Conservation (phyloP, 2,888 invertebrate species). For the Hydrotaea cyrtoneurina region DNA sequence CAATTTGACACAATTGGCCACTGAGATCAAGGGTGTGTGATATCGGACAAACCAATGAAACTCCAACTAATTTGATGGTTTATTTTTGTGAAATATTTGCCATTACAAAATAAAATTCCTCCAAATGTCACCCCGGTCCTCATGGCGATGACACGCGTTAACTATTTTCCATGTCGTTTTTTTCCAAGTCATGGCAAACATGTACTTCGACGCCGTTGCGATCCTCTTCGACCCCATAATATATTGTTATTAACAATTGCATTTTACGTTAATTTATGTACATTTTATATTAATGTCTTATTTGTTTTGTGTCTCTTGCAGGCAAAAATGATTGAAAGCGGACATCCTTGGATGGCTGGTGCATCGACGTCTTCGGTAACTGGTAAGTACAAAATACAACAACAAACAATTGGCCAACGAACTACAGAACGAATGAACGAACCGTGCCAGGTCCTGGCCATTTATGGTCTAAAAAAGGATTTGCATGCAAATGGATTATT, state of each 20-base stretch:
- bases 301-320: conserved; percentile 67
- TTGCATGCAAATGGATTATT: conserved; percentile 43
- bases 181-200: too few species aligned
- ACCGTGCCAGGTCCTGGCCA: background rate
- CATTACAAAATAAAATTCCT: too few species aligned
- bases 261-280: conserved; percentile 22
- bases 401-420: background rate
- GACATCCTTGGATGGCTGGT: conserved; percentile 79
- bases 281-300: conserved; percentile 16
- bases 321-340: conserved; percentile 80
- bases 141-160: too few species aligned
- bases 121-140: too few species aligned
- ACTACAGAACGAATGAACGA: background rate
- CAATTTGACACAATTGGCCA: too few species aligned
- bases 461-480: background rate
- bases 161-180: too few species aligned
- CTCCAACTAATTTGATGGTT: too few species aligned
- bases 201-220: too few species aligned
- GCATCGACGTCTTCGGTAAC: conserved; percentile 79
- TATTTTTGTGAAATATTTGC: too few species aligned
- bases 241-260: conserved; percentile 5
- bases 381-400: conserved; percentile 75
- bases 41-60: too few species aligned
- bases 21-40: too few species aligned
- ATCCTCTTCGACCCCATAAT: too few species aligned